phyloP scores from a whole-genome alignment of 2,113 vertebrate species.

The Myotis yumanensis region DNA sequence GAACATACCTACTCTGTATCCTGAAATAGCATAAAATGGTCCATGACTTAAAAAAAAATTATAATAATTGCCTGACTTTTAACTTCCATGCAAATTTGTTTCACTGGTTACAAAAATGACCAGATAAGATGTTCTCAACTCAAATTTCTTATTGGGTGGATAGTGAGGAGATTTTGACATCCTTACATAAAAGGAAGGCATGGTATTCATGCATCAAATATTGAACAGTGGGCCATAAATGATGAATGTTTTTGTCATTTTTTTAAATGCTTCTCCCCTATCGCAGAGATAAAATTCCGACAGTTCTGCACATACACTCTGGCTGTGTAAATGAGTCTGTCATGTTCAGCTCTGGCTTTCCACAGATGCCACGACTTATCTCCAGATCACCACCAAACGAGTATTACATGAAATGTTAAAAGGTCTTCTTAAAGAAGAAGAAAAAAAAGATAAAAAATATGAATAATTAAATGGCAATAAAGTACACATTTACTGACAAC shows the following conservation, averaged over 20 bases:
- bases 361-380: not conserved
- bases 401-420: not conserved
- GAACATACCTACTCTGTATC: fast-evolving
- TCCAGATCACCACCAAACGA: not conserved
- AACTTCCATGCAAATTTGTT: not conserved
- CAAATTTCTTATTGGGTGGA: not conserved
- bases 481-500: not conserved
- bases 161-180: not conserved
- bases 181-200: not conserved
- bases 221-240: not conserved
- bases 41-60: not conserved
- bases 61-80: not conserved
- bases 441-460: not conserved
- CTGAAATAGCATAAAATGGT: not conserved
- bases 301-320: not conserved
- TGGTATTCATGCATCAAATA: not conserved
- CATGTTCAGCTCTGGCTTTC: not conserved
- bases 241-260: not conserved
- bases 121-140: not conserved
- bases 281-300: not conserved
- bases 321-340: not conserved
- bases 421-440: not conserved
- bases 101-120: not conserved
- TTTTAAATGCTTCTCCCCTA: not conserved
- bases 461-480: not conserved